A percentile compares a stretch with the other conserved stretches of the same genome.
Conservation (phyloP, 2,888 invertebrate species). For the Pachycephus smyrnensis region DNA sequence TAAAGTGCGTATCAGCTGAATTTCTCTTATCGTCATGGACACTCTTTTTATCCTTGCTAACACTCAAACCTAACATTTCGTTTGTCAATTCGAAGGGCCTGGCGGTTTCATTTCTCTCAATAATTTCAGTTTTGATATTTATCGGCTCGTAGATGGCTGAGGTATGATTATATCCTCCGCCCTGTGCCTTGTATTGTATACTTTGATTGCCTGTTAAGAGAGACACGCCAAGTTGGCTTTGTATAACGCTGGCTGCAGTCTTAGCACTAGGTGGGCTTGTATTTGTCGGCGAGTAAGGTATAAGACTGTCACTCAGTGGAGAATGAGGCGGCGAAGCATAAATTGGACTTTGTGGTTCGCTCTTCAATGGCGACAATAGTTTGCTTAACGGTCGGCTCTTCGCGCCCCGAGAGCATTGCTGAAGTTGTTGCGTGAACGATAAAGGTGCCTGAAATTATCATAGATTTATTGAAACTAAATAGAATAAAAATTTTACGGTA, state of each 20-base stretch:
- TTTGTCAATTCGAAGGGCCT: conserved; percentile 64
- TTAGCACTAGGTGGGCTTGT: conserved; percentile 64
- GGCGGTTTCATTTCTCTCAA: conserved; percentile 53
- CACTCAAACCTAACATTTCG: conserved; percentile 61
- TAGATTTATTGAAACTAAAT: conserved; percentile 29
- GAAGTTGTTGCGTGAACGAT: conserved; percentile 93
- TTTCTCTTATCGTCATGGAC: conserved; percentile 58
- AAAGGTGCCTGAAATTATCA: conserved; percentile 71
- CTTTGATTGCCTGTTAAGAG: conserved; percentile 59
- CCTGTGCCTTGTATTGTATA: conserved; percentile 56
- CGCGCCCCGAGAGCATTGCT: conserved; percentile 81
- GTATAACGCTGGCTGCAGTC: conserved; percentile 63
- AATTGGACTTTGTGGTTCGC: conserved; percentile 79
- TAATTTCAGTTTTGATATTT: conserved; percentile 60
- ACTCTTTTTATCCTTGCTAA: conserved; percentile 57
- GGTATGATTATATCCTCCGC: conserved; percentile 55
- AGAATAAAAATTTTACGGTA: conserved; percentile 23
- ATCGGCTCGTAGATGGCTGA: conserved; percentile 63
- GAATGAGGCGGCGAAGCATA: conserved; percentile 87
- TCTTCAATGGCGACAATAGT: conserved; percentile 72
- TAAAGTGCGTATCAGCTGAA: conserved; percentile 84
- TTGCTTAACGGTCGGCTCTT: conserved; percentile 76
- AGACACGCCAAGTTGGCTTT: conserved; percentile 62
- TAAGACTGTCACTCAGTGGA: conserved; percentile 73
- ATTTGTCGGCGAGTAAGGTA: conserved; percentile 65